Evolutionary conservation across 2,113 vertebrate genomes (phyloP).

Genomic region (Colaptes auratus): DNA sequence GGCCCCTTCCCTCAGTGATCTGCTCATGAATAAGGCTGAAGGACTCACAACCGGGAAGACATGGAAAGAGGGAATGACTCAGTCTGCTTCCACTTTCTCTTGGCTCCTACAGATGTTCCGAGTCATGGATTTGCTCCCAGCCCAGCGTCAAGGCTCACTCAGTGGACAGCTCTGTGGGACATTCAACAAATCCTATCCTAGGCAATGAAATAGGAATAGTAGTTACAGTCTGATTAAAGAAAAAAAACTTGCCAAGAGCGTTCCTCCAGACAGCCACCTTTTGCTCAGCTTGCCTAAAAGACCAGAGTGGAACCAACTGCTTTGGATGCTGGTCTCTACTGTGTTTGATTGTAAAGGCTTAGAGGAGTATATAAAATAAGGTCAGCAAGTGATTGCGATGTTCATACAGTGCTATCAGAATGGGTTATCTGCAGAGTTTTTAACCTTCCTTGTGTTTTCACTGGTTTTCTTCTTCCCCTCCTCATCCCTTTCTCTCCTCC

Average conservation of each 20-base stretch:
- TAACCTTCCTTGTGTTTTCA: not conserved
- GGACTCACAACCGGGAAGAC: conserved; percentile 42
- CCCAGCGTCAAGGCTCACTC: conserved; percentile 53
- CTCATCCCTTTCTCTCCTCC: too few relatives aligned
- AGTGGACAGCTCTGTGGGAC: conserved; percentile 44
- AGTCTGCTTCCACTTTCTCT: conserved; percentile 13
- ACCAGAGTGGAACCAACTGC: not conserved
- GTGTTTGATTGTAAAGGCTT: not conserved
- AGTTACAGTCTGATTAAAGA: not conserved
- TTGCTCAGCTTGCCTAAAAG: not conserved
- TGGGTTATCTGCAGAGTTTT: not conserved
- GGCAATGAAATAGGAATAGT: conserved; percentile 67
- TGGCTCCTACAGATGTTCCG: conserved; percentile 22
- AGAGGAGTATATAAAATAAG: not conserved
- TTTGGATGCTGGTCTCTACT: not conserved
- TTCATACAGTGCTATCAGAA: not conserved
- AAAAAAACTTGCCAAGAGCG: not conserved
- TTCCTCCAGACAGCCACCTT: not conserved
- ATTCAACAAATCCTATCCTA: conserved; percentile 59
- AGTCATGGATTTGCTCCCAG: conserved; percentile 56
- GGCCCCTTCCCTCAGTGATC: not conserved
- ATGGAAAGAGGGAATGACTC: conserved; percentile 45
- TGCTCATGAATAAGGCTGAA: conserved; percentile 78
- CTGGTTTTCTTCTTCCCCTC: not conserved
- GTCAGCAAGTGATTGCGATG: not conserved